Percentiles rank a stretch among this genome's conserved stretches.
These are phyloP conservation scores for Nipponacmea schrenckii DNA, from an alignment of 2,888 invertebrate species.

Conservation along the genomic window DNA sequence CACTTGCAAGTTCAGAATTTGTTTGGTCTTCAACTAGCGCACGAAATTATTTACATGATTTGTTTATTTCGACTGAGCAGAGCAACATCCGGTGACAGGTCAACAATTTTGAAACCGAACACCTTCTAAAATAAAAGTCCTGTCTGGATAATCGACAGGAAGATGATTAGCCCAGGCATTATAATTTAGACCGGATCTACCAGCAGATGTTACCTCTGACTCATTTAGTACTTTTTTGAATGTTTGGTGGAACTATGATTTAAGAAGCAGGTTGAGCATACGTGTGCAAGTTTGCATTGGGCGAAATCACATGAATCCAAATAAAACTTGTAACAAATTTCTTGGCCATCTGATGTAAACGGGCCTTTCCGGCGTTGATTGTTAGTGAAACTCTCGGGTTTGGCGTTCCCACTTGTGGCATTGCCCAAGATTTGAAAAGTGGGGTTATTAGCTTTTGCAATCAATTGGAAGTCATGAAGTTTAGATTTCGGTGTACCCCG, in stretches of 20 bases:
- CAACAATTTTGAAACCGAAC: no score
- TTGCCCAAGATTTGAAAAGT: neutral
- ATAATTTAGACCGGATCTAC: neutral
- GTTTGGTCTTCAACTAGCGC: slow-evolving; percentile 12
- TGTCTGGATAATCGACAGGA: slow-evolving; percentile 9
- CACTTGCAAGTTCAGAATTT: slow-evolving; percentile 7
- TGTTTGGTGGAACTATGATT: slow-evolving; percentile 10
- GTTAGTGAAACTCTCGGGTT: no score
- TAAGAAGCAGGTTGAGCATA: slow-evolving; percentile 17
- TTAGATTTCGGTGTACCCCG: slow-evolving; percentile 11
- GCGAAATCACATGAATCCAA: slow-evolving; percentile 18
- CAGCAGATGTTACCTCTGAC: no score
- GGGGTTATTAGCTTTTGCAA: slow-evolving; percentile 12
- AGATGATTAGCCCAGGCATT: neutral
- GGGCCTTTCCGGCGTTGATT: slow-evolving; percentile 21
- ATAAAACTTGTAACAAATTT: slow-evolving; percentile 24
- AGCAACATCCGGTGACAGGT: no score
- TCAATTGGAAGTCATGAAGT: slow-evolving; percentile 22
- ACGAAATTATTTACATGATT: slow-evolving; percentile 15
- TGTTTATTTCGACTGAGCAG: slow-evolving; percentile 11
- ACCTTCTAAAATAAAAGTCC: no score
- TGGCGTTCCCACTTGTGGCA: no score
- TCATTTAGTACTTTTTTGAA: neutral
- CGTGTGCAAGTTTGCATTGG: slow-evolving; percentile 19
- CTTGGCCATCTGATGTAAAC: slow-evolving; percentile 17